A percentile compares a stretch with the other conserved stretches of the same genome.
Evolutionary conservation across 2,797 vertebrate genomes (phyloP).

Genomic region (Buphagus erythrorhynchus): DNA sequence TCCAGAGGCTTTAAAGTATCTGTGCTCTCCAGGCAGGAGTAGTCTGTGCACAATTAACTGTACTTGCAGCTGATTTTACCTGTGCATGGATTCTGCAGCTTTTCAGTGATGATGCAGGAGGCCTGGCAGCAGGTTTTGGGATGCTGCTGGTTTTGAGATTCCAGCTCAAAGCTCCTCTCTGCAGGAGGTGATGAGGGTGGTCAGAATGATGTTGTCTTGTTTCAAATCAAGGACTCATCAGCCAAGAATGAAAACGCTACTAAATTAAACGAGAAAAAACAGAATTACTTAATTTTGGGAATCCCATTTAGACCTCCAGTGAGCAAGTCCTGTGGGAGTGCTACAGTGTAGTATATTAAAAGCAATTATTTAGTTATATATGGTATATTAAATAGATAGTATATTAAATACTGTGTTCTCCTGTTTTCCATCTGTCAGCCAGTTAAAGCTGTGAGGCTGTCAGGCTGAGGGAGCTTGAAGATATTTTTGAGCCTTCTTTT

Average conservation of each 20-base stretch:
- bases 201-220: neutral
- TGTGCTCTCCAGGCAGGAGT: neutral
- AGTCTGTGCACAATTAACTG: neutral
- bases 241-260: neutral
- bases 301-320: neutral
- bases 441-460: neutral
- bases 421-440: neutral
- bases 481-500: constrained; percentile 11
- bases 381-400: neutral
- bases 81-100: neutral
- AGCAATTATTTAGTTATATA: neutral
- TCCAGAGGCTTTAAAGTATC: neutral
- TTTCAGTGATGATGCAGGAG: neutral
- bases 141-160: neutral
- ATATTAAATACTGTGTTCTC: neutral
- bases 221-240: neutral
- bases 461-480: neutral
- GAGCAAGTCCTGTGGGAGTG: neutral
- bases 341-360: neutral
- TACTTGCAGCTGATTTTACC: neutral
- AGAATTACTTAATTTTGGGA: neutral
- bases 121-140: rapidly evolving
- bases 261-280: neutral
- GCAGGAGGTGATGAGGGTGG: neutral
- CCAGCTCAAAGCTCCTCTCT: neutral